Base-by-base conservation (phyloP, 2,113 vertebrate species). In the Vidua macroura region DNA sequence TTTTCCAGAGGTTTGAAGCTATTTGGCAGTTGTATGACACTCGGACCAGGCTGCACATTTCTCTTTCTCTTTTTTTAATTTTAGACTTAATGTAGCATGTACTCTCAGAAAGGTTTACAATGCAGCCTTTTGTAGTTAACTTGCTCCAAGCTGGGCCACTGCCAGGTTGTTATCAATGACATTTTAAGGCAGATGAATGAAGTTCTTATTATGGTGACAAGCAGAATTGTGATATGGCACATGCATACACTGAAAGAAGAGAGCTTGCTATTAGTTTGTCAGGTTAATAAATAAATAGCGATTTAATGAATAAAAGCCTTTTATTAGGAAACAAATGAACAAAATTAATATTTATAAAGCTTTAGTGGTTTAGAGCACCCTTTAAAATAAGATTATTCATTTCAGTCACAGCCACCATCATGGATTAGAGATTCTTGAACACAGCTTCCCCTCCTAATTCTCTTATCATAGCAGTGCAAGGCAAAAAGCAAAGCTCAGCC, bases 161-260 rank as follows among this genome's bases (percentile, higher is more conserved):
- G 94, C 94, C 88, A 97, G 92, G 81, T 93, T 90, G 94, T 96
- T 94, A 94, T 97, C 94, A 96, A 95, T 96, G 90, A 95, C 89
- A 95, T 89, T 94, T 95, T 95, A 97, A 97, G 95, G 93, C 90
- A 95, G 94, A 91, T 87, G 96, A 96, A 96, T 96, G 92, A 97
- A 93, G 95, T 96, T 96, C 95, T 96, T 96, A 88, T 94, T 66
- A 86, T 1, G 4, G 66, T 95, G 94, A 95, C 91, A 96, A 95
- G 90, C 28, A 90, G 83, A 87, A 92, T 93, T 96, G 82, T 96
- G 94, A 94, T 95, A 94, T 73, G 84, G 92, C 94, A 95, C 92
- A 96, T 59, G 74, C 82, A 95, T 58, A 74, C 83, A 67, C 76
- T 92, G 88, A 89, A 95, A 88, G 95, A 91, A 94, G 85, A 95